These are phyloP conservation scores for Schizaphis graminum DNA, from an alignment of 2,888 invertebrate genomes.

Conservation along the genomic window DNA sequence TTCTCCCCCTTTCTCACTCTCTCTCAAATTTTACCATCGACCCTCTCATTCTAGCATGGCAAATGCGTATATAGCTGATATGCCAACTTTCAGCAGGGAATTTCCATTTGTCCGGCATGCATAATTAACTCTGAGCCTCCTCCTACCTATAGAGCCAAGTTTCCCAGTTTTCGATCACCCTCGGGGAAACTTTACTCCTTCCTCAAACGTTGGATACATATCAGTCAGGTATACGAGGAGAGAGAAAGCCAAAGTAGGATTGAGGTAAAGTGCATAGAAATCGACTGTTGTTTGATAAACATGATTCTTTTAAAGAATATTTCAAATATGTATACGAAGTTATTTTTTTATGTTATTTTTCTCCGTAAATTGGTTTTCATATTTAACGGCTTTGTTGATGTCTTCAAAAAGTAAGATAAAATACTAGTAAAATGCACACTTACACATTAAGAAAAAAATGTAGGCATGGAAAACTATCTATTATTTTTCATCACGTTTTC, in stretches of 20 bases:
- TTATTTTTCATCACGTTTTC: not conserved
- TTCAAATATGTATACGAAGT: not conserved
- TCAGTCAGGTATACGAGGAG: slow-evolving; percentile 25
- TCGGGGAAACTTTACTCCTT: slow-evolving; percentile 40
- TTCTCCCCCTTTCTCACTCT: not conserved
- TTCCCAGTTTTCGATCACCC: slow-evolving; percentile 56
- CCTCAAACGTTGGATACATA: slow-evolving; percentile 44
- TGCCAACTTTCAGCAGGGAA: slow-evolving; percentile 47
- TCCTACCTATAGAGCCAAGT: slow-evolving; percentile 11
- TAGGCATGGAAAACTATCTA: not conserved
- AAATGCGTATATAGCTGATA: slow-evolving; percentile 51
- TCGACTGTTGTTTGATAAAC: slow-evolving; percentile 18
- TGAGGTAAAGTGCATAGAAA: not conserved
- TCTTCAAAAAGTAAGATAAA: not conserved
- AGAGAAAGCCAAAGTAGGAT: not conserved
- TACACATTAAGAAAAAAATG: not conserved
- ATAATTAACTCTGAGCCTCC: slow-evolving; percentile 55
- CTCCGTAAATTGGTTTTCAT: not conserved
- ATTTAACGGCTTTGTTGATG: not conserved
- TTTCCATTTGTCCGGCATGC: slow-evolving; percentile 64
- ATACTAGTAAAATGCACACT: not conserved
- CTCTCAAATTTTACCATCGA: not conserved
- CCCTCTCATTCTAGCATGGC: slow-evolving; percentile 1
- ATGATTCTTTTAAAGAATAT: not conserved
- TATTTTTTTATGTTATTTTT: not conserved